Base-by-base conservation (phyloP, 2,797 vertebrate genomes). In the Eleutherodactylus coqui region DNA sequence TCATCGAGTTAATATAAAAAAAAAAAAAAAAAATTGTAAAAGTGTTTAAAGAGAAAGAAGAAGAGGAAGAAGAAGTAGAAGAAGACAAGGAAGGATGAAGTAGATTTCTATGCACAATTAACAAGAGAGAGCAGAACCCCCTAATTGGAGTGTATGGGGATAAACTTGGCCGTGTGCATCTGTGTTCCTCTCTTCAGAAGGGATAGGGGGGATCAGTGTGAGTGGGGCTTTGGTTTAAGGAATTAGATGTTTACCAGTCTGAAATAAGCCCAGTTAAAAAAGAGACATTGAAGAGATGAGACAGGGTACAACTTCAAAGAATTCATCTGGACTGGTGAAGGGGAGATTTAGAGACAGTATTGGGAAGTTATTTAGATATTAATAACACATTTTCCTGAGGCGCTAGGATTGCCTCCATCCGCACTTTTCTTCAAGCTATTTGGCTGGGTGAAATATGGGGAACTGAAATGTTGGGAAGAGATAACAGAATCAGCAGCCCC, bases 321-420 rank as follows among this genome's bases (percentile, higher is more conserved):
- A 97, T 97, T 94, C 96, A 96, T 96, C 95, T 95, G 95, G 95
- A 97, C 96, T 94, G 96, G 95, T 93, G 95, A 96, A 94, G 93
- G 95, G 93, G 96, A 96, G 97, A 98, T 97, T 98, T 97, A 96
- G 94, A 95, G 96, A 95, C 96, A 96, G 96, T 97, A 96, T 96
- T 96, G 96, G 94, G 94, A 97, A 98, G 96, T 98, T 98, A 97
- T 98, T 98, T 98, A 98, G 97, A 97, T 99, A 98, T 98, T 98
- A 98, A 98, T 97, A 98, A 96, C 96, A 96, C 96, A 96, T 97
- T 97, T 96, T 97, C 97, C 97, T 96, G 95, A 93, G 97, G 98
- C 97, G 93, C 95, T 94, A 94, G 95, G 96, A 96, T 94, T 95
- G 94, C 96, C 94, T 96, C 96, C 96, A 95, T 97, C 96, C 96